phyloP scores from a whole-genome alignment of 2,113 vertebrate genomes.

The Oceanites oceanicus region DNA sequence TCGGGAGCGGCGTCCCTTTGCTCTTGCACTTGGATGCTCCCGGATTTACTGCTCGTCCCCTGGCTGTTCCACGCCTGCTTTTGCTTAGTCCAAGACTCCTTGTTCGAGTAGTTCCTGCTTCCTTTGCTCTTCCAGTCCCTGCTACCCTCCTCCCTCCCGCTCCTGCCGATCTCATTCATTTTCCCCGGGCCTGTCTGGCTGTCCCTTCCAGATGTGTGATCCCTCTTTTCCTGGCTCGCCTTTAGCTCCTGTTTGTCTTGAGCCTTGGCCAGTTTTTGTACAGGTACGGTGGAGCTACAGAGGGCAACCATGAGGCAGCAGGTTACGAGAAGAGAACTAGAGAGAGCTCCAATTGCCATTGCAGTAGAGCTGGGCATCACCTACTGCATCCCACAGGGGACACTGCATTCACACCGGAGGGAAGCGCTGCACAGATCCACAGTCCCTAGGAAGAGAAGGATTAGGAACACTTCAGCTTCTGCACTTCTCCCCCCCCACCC shows the following conservation, averaged over 20 bases:
- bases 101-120: constrained; percentile 71
- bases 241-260: constrained; percentile 76
- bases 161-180: constrained; percentile 79
- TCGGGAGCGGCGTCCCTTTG: constrained; percentile 70
- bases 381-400: constrained; percentile 87
- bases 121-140: constrained; percentile 76
- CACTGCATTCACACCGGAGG: constrained; percentile 86
- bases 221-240: constrained; percentile 81
- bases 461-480: constrained; percentile 53
- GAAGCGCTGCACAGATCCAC: constrained; percentile 53
- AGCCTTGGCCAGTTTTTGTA: constrained; percentile 79
- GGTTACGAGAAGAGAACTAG: constrained; percentile 86
- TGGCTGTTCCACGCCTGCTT: constrained; percentile 77
- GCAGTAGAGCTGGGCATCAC: constrained; percentile 86
- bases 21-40: constrained; percentile 70
- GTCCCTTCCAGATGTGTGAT: constrained; percentile 76
- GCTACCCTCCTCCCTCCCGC: constrained; percentile 74
- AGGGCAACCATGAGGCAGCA: constrained; percentile 87
- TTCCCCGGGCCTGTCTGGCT: constrained; percentile 72
- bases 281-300: constrained; percentile 84
- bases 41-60: constrained; percentile 66
- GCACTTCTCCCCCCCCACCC: neutral
- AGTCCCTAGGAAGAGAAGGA: constrained; percentile 72
- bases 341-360: constrained; percentile 88
- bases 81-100: constrained; percentile 77